A percentile compares a stretch with the other conserved stretches of the same genome.
Conservation (phyloP, 2,797 vertebrate genomes). For the Epinephelus coioides region DNA sequence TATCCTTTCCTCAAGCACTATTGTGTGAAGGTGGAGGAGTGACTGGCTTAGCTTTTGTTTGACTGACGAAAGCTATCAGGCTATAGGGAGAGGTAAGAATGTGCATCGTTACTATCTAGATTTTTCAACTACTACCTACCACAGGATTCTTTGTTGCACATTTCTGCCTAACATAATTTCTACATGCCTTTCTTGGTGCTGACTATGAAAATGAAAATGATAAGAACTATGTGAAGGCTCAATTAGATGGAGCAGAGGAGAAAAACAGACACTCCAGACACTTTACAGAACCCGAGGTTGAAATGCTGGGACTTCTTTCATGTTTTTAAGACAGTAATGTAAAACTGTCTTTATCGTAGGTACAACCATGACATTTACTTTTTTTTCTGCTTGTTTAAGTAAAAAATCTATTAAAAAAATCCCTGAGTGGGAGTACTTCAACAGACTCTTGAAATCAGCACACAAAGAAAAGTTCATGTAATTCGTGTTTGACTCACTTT, state of each 20-base stretch:
- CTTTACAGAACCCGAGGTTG: constrained; percentile 10
- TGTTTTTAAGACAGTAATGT: constrained; percentile 1
- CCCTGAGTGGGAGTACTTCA: neutral
- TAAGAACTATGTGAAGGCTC: constrained; percentile 2
- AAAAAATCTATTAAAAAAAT: neutral
- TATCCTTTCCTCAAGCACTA: constrained; percentile 46
- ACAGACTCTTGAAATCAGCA: constrained; percentile 8
- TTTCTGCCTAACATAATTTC: constrained; percentile 7
- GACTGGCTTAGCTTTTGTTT: constrained; percentile 59
- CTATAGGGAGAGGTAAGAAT: constrained; percentile 41
- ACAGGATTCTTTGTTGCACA: constrained; percentile 8
- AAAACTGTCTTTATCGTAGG: neutral
- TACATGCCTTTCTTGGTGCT: neutral
- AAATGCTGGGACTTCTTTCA: constrained; percentile 14
- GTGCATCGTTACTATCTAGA: constrained; percentile 48
- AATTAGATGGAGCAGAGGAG: neutral
- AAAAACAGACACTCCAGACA: constrained; percentile 3
- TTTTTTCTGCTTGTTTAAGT: constrained; percentile 18
- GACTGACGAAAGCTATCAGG: constrained; percentile 59
- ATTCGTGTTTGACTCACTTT: constrained; percentile 10
- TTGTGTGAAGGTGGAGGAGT: constrained; percentile 56
- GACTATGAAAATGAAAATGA: constrained; percentile 6
- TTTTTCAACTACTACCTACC: constrained; percentile 37
- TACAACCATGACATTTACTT: neutral
- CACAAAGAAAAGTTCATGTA: neutral